A percentile compares a stretch with the other conserved stretches of the same genome.
These are phyloP conservation scores for Ceratosolen fusciceps DNA, from an alignment of 1,140 invertebrate species.

Conservation along the genomic window DNA sequence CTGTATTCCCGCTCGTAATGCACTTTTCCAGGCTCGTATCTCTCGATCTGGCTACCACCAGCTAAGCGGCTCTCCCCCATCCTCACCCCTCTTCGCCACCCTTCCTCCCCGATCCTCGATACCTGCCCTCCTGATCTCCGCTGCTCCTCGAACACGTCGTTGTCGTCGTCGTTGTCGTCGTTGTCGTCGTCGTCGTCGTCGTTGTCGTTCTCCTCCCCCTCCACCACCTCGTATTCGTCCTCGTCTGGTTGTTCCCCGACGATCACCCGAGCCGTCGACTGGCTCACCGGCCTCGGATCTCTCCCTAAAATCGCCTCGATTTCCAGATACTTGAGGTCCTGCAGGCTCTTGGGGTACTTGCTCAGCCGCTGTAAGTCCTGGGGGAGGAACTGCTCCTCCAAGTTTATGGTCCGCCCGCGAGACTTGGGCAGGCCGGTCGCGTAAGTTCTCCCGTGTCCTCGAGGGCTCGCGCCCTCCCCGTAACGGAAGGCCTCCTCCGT, in stretches of 20 bases:
- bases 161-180: slow-evolving; percentile 45
- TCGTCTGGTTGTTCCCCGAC: neutral
- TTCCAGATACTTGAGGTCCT: slow-evolving; percentile 65
- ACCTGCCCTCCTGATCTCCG: too few relatives aligned
- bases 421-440: slow-evolving; percentile 23
- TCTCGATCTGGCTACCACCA: slow-evolving; percentile 47
- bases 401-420: slow-evolving; percentile 45
- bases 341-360: slow-evolving; percentile 62
- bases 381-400: slow-evolving; percentile 57
- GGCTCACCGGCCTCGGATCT: slow-evolving; percentile 50
- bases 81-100: slow-evolving; percentile 42
- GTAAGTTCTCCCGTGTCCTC: slow-evolving; percentile 46
- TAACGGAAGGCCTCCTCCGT: neutral
- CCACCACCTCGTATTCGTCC: slow-evolving; percentile 57
- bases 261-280: neutral
- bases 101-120: neutral
- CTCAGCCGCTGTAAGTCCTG: slow-evolving; percentile 54
- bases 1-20: slow-evolving; percentile 69
- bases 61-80: slow-evolving; percentile 28
- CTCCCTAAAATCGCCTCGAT: slow-evolving; percentile 60
- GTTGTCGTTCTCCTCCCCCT: too few relatives aligned
- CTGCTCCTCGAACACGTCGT: slow-evolving; percentile 60
- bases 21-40: slow-evolving; percentile 65
- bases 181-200: too few relatives aligned
- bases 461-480: too few relatives aligned